Percentiles rank a stretch among this genome's conserved stretches.
These are phyloP conservation scores for Otocyon megalotis DNA, from an alignment of 2,113 vertebrate species.

Conservation along the genomic window DNA sequence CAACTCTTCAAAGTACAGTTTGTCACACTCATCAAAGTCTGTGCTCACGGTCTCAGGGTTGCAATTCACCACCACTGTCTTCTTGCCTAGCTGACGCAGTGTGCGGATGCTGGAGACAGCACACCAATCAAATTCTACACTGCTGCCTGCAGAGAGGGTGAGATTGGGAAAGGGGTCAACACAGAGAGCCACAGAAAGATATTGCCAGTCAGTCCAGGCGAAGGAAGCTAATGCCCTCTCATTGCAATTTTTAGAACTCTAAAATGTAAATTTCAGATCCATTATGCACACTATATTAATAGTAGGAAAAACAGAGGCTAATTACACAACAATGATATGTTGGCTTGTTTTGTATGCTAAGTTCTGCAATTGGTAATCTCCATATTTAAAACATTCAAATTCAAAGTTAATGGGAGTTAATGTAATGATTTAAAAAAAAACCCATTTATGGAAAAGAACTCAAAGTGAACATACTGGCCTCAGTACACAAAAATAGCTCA, in stretches of 20 bases:
- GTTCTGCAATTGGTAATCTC: background rate
- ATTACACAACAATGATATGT: background rate
- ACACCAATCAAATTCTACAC: slow-evolving; percentile 98
- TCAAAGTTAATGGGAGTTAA: background rate
- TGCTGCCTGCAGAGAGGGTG: slow-evolving; percentile 91
- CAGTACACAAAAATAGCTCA: background rate
- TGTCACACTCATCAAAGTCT: slow-evolving; percentile 98
- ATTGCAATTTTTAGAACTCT: slow-evolving; percentile 53
- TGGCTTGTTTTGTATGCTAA: background rate
- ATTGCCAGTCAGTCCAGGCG: slow-evolving; percentile 15
- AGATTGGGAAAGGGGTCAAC: background rate
- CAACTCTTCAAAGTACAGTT: slow-evolving; percentile 97
- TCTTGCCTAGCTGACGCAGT: slow-evolving; percentile 93
- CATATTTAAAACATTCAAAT: background rate
- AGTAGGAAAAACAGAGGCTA: background rate
- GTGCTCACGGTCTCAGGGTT: slow-evolving; percentile 99
- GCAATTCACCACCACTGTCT: slow-evolving; percentile 96
- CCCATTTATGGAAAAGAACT: background rate
- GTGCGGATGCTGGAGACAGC: slow-evolving; percentile 96
- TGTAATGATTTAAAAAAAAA: background rate
- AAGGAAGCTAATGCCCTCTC: slow-evolving; percentile 58
- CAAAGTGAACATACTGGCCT: background rate
- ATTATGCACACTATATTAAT: background rate
- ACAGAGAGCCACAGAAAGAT: slow-evolving; percentile 16
- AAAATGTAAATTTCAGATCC: slow-evolving; percentile 3